phyloP scores from a whole-genome alignment of 1,140 invertebrate species.

The Drosophila melanogaster region DNA sequence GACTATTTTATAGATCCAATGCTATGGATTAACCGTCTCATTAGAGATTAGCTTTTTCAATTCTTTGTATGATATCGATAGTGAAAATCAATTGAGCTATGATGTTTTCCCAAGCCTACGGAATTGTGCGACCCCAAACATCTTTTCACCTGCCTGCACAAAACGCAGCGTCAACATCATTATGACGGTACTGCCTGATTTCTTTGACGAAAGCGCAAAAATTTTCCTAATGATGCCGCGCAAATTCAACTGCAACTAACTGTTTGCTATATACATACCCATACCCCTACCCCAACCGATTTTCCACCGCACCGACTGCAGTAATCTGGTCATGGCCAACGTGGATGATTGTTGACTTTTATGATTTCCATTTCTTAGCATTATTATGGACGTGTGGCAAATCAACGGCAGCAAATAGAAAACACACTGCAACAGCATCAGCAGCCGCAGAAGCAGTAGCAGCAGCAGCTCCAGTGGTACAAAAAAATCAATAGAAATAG shows the following conservation, averaged over 20 bases:
- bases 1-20: too few relatives aligned
- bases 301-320: slow-evolving; percentile 20
- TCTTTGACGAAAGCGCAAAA: slow-evolving; percentile 72
- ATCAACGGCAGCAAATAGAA: slow-evolving; percentile 72
- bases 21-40: too few relatives aligned
- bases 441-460: slow-evolving; percentile 11
- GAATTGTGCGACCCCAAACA: slow-evolving; percentile 35
- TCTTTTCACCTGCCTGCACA: slow-evolving; percentile 65
- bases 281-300: slow-evolving; percentile 10
- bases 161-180: slow-evolving; percentile 72
- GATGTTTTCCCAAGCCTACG: too few relatives aligned
- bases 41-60: too few relatives aligned
- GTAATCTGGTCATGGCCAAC: slow-evolving; percentile 69
- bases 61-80: too few relatives aligned
- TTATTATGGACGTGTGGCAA: slow-evolving; percentile 72
- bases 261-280: slow-evolving; percentile 12
- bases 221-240: slow-evolving; percentile 74
- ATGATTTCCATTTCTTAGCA: slow-evolving; percentile 78
- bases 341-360: slow-evolving; percentile 72
- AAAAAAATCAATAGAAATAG: slow-evolving; percentile 80
- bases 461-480: slow-evolving; percentile 1
- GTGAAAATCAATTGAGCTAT: too few relatives aligned
- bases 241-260: slow-evolving; percentile 54
- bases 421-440: slow-evolving; percentile 39
- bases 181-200: slow-evolving; percentile 43